Evolutionary conservation across 23 tunicate species (phyloP), one percentile per base, ranked within the genome.

Genomic region (Clavelina lepadiformis): DNA sequence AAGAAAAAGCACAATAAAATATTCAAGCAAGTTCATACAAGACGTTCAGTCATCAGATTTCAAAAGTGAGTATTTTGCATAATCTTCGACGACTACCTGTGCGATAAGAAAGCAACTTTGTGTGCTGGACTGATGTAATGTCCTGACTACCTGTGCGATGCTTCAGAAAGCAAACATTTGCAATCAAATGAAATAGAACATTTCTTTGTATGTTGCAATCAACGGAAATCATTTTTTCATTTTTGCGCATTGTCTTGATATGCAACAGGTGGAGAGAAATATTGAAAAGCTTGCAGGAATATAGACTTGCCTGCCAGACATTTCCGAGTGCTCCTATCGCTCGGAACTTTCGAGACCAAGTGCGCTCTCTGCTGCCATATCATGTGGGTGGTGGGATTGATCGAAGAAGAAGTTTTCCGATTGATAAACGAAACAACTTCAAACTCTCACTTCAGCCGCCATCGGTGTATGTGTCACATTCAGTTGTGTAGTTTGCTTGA

Each of bases 261-360:
- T 25, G 3, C 45, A 3, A 3, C 46, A 77, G 70, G 54, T 86
- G 95, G 95, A 38, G 61, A 46, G 44, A 36, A 52, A 41, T 46
- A 20, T 62, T 68, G 45, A 58, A 29, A 15, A 51, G 46, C 2
- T 19, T 70, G 18, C 51, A 56, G 0, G 23, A 49, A n/a, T 56
- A 47, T 24, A 67, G 71, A 29, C 58, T 46, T 22, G 58, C 82
- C 15, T 58, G 69, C 1, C 51, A 62, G 46, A 65, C 72, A 0
- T 86, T 86, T 77, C 95, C 85, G 0, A 69, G 74, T 29, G 77
- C 77, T 32, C 83, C 95, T 0, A 23, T 36, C 46, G 47, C 56
- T 28, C 74, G 85, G 5, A 31, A 38, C 7, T 31, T 77, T 25
- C 53, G 72, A 8, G 46, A 51, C 5, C 95, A 86, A 58, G 68